Percentiles rank a stretch among this genome's conserved stretches.
phyloP scores from a whole-genome alignment of 1,140 invertebrate species.

The Eriocheir sinensis region DNA sequence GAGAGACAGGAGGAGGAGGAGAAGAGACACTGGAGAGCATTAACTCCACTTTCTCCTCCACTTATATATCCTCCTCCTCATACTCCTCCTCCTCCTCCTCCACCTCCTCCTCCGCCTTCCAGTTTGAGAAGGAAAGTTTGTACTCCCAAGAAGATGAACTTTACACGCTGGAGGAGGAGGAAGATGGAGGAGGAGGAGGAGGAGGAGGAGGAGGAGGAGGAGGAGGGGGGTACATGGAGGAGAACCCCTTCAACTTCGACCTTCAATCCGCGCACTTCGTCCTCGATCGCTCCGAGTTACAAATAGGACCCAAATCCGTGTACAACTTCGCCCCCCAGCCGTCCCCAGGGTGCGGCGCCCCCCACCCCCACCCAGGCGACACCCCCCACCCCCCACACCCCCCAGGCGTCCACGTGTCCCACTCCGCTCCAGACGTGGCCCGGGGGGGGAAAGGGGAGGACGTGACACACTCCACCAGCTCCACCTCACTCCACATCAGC shows the following conservation, averaged over 20 bases:
- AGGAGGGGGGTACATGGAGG: background rate
- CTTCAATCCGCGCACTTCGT: background rate
- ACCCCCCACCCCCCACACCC: background rate
- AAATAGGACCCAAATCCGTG: slow-evolving; percentile 38
- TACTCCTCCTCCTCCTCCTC: background rate
- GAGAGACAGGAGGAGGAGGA: background rate
- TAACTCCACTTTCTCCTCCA: background rate
- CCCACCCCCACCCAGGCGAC: background rate
- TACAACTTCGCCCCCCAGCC: background rate
- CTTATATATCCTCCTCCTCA: background rate
- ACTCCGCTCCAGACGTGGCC: background rate
- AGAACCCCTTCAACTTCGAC: slow-evolving; percentile 33
- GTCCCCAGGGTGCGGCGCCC: background rate
- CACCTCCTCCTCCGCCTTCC: background rate
- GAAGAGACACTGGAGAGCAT: background rate
- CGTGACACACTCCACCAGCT: background rate
- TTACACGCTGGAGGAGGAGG: slow-evolving; percentile 27
- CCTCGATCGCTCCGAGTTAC: background rate
- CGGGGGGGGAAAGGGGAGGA: background rate
- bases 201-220: background rate
- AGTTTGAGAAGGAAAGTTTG: background rate
- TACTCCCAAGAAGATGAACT: background rate
- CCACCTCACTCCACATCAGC: slow-evolving; percentile 16
- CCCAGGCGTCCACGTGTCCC: background rate
- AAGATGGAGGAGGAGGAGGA: background rate